A percentile compares a stretch with the other conserved stretches of the same genome.
phyloP scores from a whole-genome alignment of 2,113 vertebrate genomes.

The Lontra canadensis region DNA sequence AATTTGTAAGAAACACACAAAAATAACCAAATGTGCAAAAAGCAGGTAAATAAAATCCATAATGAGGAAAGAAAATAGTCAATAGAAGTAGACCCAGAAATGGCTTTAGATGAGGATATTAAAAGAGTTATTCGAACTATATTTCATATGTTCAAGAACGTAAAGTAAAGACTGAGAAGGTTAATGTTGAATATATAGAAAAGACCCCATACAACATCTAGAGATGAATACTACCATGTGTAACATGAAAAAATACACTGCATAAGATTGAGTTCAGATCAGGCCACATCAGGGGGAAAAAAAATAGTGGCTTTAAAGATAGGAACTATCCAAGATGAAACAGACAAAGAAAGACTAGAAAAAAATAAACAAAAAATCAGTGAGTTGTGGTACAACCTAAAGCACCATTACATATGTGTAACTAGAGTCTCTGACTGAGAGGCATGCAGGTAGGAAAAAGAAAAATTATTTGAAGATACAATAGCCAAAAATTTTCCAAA shows the following conservation, averaged over 20 bases:
- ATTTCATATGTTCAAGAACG: neutral
- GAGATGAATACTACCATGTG: neutral
- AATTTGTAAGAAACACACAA: neutral
- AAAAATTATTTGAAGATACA: neutral
- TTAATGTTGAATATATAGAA: neutral
- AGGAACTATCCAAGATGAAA: neutral
- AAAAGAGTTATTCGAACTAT: neutral
- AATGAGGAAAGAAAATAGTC: neutral
- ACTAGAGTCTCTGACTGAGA: neutral
- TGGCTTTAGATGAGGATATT: neutral
- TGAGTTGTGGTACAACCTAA: neutral
- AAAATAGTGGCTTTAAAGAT: neutral
- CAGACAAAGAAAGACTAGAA: neutral
- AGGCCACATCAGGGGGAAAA: neutral
- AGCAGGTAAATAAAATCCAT: neutral
- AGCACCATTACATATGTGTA: no score
- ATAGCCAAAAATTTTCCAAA: neutral
- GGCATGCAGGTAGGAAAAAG: rapidly evolving
- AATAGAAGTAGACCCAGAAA: neutral
- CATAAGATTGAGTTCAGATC: neutral
- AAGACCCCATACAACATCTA: neutral
- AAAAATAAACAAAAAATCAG: neutral
- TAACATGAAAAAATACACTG: neutral
- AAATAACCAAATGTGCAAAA: neutral
- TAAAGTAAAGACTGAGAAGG: neutral